phyloP scores from a whole-genome alignment of 2,888 invertebrate species.

The Hylaea fasciaria region DNA sequence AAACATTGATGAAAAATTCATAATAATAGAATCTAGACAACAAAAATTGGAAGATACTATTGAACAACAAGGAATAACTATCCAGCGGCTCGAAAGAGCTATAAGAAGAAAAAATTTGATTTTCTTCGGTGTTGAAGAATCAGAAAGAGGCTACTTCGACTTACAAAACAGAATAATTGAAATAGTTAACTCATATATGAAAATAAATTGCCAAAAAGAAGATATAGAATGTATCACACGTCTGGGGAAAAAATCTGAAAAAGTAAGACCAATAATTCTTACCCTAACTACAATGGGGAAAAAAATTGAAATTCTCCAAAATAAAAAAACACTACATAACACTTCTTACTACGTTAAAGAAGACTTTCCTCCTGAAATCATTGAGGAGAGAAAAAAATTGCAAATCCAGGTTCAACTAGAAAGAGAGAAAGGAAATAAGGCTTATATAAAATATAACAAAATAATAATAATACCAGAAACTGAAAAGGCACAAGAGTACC shows the following conservation, averaged over 20 bases:
- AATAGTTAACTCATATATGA: neutral
- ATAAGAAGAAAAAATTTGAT: neutral
- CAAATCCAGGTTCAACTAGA: neutral
- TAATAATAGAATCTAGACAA: no score
- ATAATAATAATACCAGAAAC: constrained; percentile 3
- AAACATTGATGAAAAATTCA: no score
- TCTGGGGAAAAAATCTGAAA: constrained; percentile 2
- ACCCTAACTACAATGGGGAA: neutral
- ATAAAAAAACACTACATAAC: neutral
- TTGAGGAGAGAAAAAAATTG: neutral
- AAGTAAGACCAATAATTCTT: constrained; percentile 6
- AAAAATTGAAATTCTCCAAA: constrained; percentile 1
- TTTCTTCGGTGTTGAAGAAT: neutral
- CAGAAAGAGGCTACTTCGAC: constrained; percentile 1
- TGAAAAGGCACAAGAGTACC: neutral
- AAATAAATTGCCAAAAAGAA: no score
- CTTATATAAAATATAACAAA: constrained; percentile 2
- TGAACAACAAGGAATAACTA: no score
- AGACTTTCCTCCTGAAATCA: constrained; percentile 8
- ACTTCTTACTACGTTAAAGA: constrained; percentile 3
- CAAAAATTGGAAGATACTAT: no score
- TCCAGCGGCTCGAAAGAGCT: no score
- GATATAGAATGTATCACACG: constrained; percentile 2
- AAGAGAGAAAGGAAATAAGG: constrained; percentile 4
- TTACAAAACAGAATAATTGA: neutral